phyloP scores from a whole-genome alignment of 2,113 vertebrate genomes.

The Rhinoptilus africanus region DNA sequence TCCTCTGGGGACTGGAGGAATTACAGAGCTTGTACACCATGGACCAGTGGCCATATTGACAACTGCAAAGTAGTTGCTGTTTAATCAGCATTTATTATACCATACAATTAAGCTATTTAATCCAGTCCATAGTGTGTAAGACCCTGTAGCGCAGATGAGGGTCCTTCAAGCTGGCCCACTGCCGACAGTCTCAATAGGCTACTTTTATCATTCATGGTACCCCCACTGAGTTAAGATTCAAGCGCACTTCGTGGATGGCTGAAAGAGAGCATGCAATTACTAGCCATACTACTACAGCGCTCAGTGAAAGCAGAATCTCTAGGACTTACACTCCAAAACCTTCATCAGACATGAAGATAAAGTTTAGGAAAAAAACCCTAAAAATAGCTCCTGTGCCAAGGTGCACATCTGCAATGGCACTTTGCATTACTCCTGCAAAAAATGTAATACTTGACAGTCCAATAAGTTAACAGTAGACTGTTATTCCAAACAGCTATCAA shows the following conservation, averaged over 20 bases:
- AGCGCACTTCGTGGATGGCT: neutral
- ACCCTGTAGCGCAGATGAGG: neutral
- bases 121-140: neutral
- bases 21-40: neutral
- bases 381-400: neutral
- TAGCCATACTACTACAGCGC: neutral
- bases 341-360: neutral
- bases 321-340: neutral
- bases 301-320: neutral
- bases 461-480: neutral
- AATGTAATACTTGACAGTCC: neutral
- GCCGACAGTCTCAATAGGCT: neutral
- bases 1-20: neutral
- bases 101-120: neutral
- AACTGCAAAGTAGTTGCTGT: neutral
- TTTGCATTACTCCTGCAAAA: neutral
- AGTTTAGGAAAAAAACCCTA: neutral
- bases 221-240: neutral
- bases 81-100: neutral
- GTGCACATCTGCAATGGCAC: accelerated
- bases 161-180: neutral
- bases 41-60: neutral
- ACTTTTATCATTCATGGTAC: neutral
- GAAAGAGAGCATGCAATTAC: neutral
- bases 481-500: neutral